A percentile compares a stretch with the other conserved stretches of the same genome.
Conservation (phyloP, 1,140 invertebrate genomes). For the honey bee (Apis mellifera) region DNA sequence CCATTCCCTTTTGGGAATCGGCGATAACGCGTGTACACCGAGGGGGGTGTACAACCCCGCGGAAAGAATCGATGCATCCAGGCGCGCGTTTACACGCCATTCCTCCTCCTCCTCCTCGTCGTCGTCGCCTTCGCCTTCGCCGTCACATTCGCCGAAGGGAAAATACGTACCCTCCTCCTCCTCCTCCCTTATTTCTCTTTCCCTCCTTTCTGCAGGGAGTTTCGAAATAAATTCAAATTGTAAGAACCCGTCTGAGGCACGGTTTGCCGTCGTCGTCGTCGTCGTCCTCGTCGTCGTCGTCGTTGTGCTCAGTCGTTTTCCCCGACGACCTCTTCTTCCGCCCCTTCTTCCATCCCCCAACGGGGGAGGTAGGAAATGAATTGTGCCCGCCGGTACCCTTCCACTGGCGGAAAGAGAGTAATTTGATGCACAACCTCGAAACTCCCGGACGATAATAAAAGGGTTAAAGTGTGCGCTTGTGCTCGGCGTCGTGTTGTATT, state of each 20-base stretch:
- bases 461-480: constrained; percentile 36
- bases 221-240: constrained; percentile 51
- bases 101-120: not conserved
- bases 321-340: not conserved
- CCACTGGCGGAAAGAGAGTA: constrained; percentile 46
- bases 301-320: not conserved
- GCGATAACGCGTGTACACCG: not conserved
- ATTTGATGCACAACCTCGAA: constrained; percentile 62
- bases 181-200: not conserved
- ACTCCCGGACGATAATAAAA: constrained; percentile 58
- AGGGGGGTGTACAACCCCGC: not conserved
- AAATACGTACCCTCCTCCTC: not conserved
- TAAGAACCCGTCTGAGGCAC: not conserved
- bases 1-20: not conserved
- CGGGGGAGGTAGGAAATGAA: constrained; percentile 36
- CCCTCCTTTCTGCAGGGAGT: not conserved
- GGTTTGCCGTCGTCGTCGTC: not conserved
- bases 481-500: constrained; percentile 59
- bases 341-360: not conserved
- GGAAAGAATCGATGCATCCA: not conserved
- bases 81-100: not conserved
- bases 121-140: constrained; percentile 13
- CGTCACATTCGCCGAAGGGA: not conserved
- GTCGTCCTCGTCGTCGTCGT: constrained; percentile 5
- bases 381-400: constrained; percentile 22